phyloP scores from a whole-genome alignment of 2,888 invertebrate species.

The Lordiphosa andalusiaca region DNA sequence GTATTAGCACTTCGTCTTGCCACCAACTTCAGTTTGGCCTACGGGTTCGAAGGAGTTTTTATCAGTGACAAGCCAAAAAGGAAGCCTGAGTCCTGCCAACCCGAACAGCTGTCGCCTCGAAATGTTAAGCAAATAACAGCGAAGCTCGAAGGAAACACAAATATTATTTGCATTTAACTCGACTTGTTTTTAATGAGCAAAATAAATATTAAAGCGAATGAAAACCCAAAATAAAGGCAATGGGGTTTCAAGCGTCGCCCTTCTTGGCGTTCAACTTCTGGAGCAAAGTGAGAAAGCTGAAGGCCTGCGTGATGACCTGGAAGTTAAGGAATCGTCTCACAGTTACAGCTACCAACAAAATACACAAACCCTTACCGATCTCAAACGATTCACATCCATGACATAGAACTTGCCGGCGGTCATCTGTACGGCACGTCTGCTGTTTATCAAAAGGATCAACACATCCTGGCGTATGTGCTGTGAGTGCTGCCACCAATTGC shows the following conservation, averaged over 20 bases:
- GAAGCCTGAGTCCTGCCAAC: background rate
- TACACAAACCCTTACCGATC: constrained; percentile 53
- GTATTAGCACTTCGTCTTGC: constrained; percentile 22
- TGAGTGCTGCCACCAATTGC: constrained; percentile 70
- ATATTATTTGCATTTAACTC: constrained; percentile 61
- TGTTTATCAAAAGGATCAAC: constrained; percentile 72
- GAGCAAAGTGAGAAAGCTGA: constrained; percentile 77
- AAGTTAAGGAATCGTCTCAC: constrained; percentile 12
- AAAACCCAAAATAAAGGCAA: constrained; percentile 22
- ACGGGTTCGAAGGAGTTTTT: constrained; percentile 19
- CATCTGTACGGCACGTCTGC: constrained; percentile 62
- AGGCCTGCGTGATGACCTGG: constrained; percentile 76
- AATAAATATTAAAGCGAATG: constrained; percentile 47
- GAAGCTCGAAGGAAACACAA: constrained; percentile 45
- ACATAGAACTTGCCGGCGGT: constrained; percentile 78
- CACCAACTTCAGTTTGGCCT: constrained; percentile 23
- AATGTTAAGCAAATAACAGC: constrained; percentile 48
- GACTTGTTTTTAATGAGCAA: constrained; percentile 63
- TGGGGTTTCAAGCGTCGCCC: constrained; percentile 20
- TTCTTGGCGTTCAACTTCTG: constrained; percentile 77
- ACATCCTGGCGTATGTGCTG: constrained; percentile 62
- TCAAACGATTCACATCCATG: constrained; percentile 76
- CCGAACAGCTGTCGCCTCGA: constrained; percentile 11
- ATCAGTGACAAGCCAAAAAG: constrained; percentile 47
- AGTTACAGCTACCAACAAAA: background rate